phyloP scores from a whole-genome alignment of 2,113 vertebrate species.

The Recurvirostra avosetta region DNA sequence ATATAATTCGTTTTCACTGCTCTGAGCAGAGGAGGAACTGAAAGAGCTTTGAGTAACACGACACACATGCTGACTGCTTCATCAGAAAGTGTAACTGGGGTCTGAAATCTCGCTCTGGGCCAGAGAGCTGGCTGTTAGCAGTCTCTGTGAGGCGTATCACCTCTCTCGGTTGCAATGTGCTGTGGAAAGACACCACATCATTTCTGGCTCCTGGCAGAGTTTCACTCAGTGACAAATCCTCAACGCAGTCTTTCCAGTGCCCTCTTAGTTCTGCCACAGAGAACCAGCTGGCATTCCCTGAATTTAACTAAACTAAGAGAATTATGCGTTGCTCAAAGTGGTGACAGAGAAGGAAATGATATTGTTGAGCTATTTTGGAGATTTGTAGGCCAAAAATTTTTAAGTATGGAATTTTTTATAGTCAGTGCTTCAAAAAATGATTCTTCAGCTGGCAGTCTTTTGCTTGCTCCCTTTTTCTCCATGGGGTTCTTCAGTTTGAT shows the following conservation, averaged over 20 bases:
- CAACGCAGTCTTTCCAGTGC: background rate
- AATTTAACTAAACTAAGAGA: background rate
- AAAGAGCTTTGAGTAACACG: background rate
- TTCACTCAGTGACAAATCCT: conserved; percentile 12
- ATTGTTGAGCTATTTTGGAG: background rate
- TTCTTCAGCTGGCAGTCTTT: background rate
- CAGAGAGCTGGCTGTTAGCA: background rate
- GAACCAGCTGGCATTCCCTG: background rate
- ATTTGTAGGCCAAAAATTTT: background rate
- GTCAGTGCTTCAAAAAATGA: background rate
- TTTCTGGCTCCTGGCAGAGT: background rate
- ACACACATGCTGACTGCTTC: background rate
- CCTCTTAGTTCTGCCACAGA: background rate
- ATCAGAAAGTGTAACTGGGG: background rate
- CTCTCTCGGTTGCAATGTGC: background rate
- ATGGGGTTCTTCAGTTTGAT: background rate
- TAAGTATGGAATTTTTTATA: background rate
- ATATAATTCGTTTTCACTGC: background rate
- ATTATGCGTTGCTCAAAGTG: background rate
- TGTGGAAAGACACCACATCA: background rate
- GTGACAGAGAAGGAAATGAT: background rate
- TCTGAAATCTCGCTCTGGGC: background rate
- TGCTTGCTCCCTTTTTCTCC: background rate
- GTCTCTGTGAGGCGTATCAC: background rate
- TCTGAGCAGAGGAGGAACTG: background rate